phyloP scores from a whole-genome alignment of 2,888 invertebrate species.

The Lissonota sp. region DNA sequence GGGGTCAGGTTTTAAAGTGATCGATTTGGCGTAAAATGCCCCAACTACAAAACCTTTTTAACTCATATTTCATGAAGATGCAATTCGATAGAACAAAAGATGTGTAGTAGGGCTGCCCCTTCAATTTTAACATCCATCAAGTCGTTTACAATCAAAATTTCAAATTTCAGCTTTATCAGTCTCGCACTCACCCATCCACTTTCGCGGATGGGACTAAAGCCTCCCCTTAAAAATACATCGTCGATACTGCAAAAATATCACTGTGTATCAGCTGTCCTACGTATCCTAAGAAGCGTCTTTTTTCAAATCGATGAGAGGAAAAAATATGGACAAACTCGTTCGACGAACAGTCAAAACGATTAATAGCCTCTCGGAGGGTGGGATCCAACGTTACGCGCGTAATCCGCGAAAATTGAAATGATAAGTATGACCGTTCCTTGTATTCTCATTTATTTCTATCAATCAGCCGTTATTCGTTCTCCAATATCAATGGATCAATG shows the following conservation, averaged over 20 bases:
- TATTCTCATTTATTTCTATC: conserved; percentile 43
- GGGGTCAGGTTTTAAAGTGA: too few species aligned
- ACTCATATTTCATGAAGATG: too few species aligned
- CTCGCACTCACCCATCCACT: too few species aligned
- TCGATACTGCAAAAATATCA: conserved; percentile 29
- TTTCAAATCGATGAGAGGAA: conserved; percentile 19
- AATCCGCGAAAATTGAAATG: background rate
- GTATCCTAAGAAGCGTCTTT: conserved; percentile 34
- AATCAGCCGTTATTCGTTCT: conserved; percentile 71
- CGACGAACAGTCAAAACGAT: background rate
- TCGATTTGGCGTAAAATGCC: too few species aligned
- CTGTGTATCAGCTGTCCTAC: conserved; percentile 18
- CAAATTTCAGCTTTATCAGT: too few species aligned
- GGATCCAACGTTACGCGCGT: background rate
- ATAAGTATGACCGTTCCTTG: conserved; percentile 12
- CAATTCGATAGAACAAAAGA: too few species aligned
- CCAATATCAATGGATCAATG: conserved; percentile 69
- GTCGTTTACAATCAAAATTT: too few species aligned
- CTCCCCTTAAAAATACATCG: conserved; percentile 3
- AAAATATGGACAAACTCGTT: background rate
- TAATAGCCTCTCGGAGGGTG: background rate
- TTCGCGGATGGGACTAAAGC: too few species aligned
- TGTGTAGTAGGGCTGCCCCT: too few species aligned
- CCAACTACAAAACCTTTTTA: too few species aligned
- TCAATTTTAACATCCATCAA: too few species aligned